Evolutionary conservation across 2,113 vertebrate genomes (phyloP).

Genomic region (Ageneiosus marmoratus): DNA sequence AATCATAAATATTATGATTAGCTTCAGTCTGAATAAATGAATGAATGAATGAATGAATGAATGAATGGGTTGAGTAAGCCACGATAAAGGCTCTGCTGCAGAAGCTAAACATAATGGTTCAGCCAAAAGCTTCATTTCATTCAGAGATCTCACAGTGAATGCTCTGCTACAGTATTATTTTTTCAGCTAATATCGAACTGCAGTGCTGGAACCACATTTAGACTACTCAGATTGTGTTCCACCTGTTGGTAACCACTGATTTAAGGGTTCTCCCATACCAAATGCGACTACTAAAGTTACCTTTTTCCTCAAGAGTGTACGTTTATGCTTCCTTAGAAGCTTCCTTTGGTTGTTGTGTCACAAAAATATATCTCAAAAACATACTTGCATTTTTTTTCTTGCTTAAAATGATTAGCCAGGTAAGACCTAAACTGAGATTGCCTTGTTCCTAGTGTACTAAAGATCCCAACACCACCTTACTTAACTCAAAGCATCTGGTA

Average conservation of each 20-base stretch:
- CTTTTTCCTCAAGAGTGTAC: not conserved
- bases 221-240: not conserved
- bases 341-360: not conserved
- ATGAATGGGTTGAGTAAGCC: not conserved
- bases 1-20: too few species aligned
- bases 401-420: not conserved
- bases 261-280: not conserved
- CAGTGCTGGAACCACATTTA: not conserved
- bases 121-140: not conserved
- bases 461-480: slow-evolving; percentile 7
- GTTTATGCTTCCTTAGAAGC: not conserved
- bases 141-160: not conserved
- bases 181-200: not conserved
- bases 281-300: not conserved
- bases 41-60: not conserved
- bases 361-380: not conserved
- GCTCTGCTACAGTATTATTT: not conserved
- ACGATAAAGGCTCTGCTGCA: not conserved
- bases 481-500: slow-evolving; percentile 29
- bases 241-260: not conserved
- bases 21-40: not conserved
- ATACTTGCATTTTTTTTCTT: not conserved
- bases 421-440: not conserved
- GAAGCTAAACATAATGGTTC: not conserved
- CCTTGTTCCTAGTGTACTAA: not conserved